These are phyloP conservation scores for Sussaba pulchella DNA, from an alignment of 2,888 invertebrate genomes.

Conservation along the genomic window DNA sequence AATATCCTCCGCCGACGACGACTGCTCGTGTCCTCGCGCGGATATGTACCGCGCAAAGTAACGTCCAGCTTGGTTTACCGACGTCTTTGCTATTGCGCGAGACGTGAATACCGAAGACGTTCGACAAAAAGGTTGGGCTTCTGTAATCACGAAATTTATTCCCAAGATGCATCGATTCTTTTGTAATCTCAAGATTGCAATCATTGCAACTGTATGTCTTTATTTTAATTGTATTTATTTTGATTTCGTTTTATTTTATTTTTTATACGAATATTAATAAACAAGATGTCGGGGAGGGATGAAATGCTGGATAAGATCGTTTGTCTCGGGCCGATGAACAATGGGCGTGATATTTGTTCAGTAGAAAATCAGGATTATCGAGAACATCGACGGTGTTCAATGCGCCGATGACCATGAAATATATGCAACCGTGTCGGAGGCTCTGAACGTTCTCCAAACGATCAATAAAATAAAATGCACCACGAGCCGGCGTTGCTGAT, in stretches of 20 bases:
- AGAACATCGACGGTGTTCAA: conserved; percentile 57
- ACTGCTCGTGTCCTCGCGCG: conserved; percentile 58
- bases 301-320: not conserved
- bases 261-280: too few relatives aligned
- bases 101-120: conserved; percentile 46
- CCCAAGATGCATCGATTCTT: conserved; percentile 13
- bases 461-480: conserved; percentile 59
- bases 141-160: not conserved
- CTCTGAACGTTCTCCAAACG: conserved; percentile 43
- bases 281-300: not conserved
- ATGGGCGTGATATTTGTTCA: conserved; percentile 14
- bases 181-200: too few relatives aligned
- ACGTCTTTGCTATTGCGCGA: conserved; percentile 26
- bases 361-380: conserved; percentile 47
- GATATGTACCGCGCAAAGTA: conserved; percentile 38
- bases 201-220: too few relatives aligned
- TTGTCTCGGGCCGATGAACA: too few relatives aligned
- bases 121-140: conserved; percentile 25
- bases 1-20: conserved; percentile 50
- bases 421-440: conserved; percentile 62
- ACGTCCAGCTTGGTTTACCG: conserved; percentile 18
- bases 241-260: too few relatives aligned
- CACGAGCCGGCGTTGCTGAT: conserved; percentile 51
- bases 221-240: too few relatives aligned
- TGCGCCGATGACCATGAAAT: conserved; percentile 64